Percentiles rank a stretch among this genome's conserved stretches.
These are phyloP conservation scores for Eueremaeus valkanovi DNA, from an alignment of 2,888 invertebrate species.

Conservation along the genomic window DNA sequence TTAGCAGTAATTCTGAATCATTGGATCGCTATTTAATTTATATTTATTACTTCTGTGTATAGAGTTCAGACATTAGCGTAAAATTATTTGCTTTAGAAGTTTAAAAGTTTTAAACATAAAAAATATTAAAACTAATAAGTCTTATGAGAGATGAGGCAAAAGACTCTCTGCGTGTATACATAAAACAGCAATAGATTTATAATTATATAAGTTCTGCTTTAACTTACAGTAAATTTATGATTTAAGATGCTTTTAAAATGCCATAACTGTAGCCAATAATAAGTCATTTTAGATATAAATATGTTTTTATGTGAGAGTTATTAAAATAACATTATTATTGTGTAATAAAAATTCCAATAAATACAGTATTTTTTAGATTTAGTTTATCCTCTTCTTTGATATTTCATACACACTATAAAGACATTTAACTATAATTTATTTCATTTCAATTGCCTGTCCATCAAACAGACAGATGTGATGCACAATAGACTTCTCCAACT, in stretches of 20 bases:
- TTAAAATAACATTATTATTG: neutral
- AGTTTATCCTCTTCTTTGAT: too few species aligned
- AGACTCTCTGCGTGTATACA: too few species aligned
- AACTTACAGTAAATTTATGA: neutral
- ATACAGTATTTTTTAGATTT: too few species aligned
- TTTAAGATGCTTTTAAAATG: neutral
- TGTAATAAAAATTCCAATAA: too few species aligned
- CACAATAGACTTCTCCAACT: too few species aligned
- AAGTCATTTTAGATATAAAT: neutral
- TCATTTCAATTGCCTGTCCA: too few species aligned
- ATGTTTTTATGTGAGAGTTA: neutral
- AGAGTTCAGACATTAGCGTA: slow-evolving; percentile 13
- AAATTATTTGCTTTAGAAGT: slow-evolving; percentile 7
- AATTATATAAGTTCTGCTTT: neutral
- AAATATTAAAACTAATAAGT: neutral
- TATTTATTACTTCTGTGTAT: slow-evolving; percentile 22
- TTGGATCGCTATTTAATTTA: slow-evolving; percentile 23
- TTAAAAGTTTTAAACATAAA: neutral
- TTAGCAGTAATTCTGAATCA: neutral
- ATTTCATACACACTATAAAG: too few species aligned
- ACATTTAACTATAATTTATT: too few species aligned
- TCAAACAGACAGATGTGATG: too few species aligned
- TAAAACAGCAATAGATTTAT: neutral
- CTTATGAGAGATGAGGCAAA: too few species aligned
- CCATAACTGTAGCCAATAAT: neutral